Evolutionary conservation across 2,888 invertebrate species (phyloP), one percentile per base, ranked within the genome.

Genomic region (Ectemnius lituratus): DNA sequence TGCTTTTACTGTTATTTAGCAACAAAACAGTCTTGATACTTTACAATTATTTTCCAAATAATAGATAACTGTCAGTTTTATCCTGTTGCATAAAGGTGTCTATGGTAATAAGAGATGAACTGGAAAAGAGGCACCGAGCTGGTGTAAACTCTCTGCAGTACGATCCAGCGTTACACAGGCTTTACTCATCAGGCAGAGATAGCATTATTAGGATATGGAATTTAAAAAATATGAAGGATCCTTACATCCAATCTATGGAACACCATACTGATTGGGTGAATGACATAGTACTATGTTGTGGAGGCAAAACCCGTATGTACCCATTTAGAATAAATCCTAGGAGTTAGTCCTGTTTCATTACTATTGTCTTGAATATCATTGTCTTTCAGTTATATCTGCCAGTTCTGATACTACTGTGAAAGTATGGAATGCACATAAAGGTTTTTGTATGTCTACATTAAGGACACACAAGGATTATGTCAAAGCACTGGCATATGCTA

Each of bases 181-280:
- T 99, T 45, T 99, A 98, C 92, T 97, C 99, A 3, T 99, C 99
- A 82, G 98, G 99, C 64, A 93, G 99, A 74, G 99, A 99, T 92
- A 98, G 98, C 67, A 98, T 99, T 88, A 98, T 99, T 85, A 93
- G 99, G 88, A 98, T 96, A 86, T 98, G 97, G 95, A 95, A 96
- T 90, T 91, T 91, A 70, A 91, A 90, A 83, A 92, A 92, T 79
- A 90, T 91, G 77, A 93, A 94, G 90, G 96, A 96, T 80, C 94
- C 94, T 66, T 99, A 98, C 89, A 93, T 97, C 75, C 97, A 98
- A 89, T 98, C 98, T 45, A 98, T 99, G 98, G 99, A 99, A 91
- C 99, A 99, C 91, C 99, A 99, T 90, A 99, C 99, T 2, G 99
- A 99, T 91, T 99, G 99, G 99, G 99, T 99, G 62, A 99, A 99